Evolutionary conservation across 1,140 invertebrate genomes (phyloP).

Genomic region (Magallana gigas): DNA sequence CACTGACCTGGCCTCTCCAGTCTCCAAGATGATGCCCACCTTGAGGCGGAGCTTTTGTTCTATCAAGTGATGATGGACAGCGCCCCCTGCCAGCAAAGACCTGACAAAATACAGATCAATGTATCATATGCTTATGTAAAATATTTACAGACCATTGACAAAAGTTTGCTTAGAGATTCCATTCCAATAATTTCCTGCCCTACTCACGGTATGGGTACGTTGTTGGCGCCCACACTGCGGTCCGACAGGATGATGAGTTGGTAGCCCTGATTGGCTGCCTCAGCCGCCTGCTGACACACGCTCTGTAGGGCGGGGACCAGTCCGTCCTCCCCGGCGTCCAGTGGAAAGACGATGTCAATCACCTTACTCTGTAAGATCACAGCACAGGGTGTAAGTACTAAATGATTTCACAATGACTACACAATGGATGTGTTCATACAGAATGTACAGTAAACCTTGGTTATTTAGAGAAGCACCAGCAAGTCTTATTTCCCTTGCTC

Average conservation of each 20-base stretch:
- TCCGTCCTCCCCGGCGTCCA: constrained; percentile 86
- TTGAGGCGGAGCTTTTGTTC: constrained; percentile 97
- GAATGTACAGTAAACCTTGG: not conserved
- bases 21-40: constrained; percentile 95
- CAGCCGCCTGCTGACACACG: constrained; percentile 90
- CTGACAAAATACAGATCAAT: constrained; percentile 80
- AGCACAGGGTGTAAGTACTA: not conserved
- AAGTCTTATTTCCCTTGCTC: too few species aligned
- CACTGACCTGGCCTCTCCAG: constrained; percentile 90
- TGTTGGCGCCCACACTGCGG: constrained; percentile 85
- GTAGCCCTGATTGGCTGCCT: constrained; percentile 89
- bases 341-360: constrained; percentile 92
- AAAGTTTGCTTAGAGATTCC: too few species aligned
- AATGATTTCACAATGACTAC: not conserved
- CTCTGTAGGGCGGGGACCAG: constrained; percentile 88
- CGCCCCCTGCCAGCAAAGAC: constrained; percentile 92
- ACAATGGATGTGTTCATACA: not conserved
- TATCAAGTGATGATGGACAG: constrained; percentile 97
- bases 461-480: too few species aligned
- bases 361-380: constrained; percentile 84
- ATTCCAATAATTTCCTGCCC: not conserved
- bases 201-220: constrained; percentile 76
- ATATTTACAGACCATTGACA: too few species aligned
- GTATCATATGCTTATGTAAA: too few species aligned
- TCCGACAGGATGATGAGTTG: constrained; percentile 95